phyloP scores from a whole-genome alignment of 2,113 vertebrate species.

The Sialia sialis region DNA sequence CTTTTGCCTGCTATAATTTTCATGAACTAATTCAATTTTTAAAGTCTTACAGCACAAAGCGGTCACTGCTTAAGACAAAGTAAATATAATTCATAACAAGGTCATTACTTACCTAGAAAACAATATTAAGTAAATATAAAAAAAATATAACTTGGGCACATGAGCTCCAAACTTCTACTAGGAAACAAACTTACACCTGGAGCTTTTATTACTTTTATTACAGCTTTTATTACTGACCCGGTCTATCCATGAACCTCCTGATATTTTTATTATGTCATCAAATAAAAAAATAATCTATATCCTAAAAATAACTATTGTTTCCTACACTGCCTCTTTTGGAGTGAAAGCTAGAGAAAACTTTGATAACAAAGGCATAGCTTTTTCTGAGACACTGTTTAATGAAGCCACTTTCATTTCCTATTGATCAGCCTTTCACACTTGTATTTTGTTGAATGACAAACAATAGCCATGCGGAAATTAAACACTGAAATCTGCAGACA shows the following conservation, averaged over 20 bases:
- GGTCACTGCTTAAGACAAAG: background rate
- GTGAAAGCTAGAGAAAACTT: background rate
- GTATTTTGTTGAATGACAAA: conserved; percentile 45
- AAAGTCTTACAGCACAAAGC: background rate
- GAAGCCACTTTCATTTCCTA: background rate
- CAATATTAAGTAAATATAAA: background rate
- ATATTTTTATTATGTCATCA: background rate
- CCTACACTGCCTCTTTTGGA: background rate
- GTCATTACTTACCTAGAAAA: background rate
- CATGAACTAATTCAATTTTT: background rate
- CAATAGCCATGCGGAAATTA: conserved; percentile 15
- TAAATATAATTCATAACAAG: background rate
- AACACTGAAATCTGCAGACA: conserved; percentile 40
- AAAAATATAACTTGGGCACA: background rate
- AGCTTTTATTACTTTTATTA: background rate
- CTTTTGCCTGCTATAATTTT: background rate
- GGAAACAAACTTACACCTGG: background rate
- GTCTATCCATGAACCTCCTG: background rate
- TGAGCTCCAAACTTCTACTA: background rate
- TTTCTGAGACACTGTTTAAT: background rate
- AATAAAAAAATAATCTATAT: background rate
- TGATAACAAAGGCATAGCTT: background rate
- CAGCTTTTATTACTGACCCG: background rate
- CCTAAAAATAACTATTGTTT: background rate
- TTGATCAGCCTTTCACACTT: background rate